Evolutionary conservation across 2,113 vertebrate genomes (phyloP).

Genomic region (Pantherophis guttatus): DNA sequence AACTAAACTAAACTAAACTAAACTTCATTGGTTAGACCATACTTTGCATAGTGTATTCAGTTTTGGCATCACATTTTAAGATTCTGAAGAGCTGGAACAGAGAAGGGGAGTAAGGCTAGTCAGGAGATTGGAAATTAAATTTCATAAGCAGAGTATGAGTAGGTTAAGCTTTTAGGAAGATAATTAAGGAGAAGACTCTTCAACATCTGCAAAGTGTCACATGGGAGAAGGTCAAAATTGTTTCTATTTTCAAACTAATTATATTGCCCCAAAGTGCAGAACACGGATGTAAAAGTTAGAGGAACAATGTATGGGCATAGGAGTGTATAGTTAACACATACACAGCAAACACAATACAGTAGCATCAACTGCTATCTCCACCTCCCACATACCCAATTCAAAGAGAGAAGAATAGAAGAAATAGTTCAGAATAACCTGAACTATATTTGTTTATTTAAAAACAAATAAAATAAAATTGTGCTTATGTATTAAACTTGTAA

Average conservation of each 20-base stretch:
- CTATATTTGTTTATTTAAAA: neutral
- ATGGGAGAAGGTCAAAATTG: neutral
- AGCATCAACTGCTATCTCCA: neutral
- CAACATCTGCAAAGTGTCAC: neutral
- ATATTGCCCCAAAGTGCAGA: neutral
- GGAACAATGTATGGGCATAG: neutral
- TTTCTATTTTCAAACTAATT: neutral
- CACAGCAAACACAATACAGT: neutral
- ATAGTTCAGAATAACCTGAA: neutral
- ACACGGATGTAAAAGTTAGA: neutral
- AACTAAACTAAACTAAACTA: too few species aligned
- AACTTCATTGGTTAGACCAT: neutral
- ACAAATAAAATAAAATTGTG: neutral
- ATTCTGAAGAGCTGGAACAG: neutral
- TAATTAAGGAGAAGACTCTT: neutral
- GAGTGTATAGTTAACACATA: neutral
- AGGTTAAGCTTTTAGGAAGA: neutral
- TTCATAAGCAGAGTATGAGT: neutral
- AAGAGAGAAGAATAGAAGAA: neutral
- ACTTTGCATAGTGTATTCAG: neutral
- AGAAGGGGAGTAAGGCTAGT: neutral
- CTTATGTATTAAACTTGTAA: neutral
- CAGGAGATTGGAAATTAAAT: neutral
- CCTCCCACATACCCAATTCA: neutral
- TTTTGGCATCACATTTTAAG: neutral